Evolutionary conservation across 2,797 vertebrate species (phyloP).

Genomic region (Anableps anableps): DNA sequence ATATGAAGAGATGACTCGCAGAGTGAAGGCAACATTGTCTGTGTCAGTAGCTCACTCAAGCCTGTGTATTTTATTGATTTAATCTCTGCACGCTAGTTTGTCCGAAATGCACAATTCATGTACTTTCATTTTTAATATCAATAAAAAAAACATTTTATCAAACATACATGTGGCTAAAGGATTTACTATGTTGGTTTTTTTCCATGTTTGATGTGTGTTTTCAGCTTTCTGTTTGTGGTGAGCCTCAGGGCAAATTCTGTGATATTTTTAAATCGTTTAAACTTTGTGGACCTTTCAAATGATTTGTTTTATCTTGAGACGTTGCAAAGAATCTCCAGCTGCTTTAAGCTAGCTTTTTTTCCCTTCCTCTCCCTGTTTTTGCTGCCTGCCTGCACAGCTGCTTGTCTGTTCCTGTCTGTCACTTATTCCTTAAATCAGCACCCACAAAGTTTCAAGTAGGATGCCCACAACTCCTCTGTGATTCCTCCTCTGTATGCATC

Average conservation of each 20-base stretch:
- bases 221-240: conserved; percentile 16
- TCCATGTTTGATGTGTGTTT: conserved; percentile 20
- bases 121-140: conserved; percentile 91
- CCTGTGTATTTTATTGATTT: conserved; percentile 87
- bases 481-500: conserved; percentile 49
- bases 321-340: conserved; percentile 58
- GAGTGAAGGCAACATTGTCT: conserved; percentile 73
- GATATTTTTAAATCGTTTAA: conserved; percentile 66
- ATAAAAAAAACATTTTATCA: conserved; percentile 89
- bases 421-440: conserved; percentile 53
- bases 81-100: conserved; percentile 88
- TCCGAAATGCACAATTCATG: conserved; percentile 89
- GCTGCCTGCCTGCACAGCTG: conserved; percentile 26
- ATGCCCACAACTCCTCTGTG: conserved; percentile 46
- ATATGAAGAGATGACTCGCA: conserved; percentile 81
- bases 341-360: conserved; percentile 68
- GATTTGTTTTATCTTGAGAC: conserved; percentile 70
- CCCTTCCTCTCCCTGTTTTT: conserved; percentile 24
- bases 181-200: conserved; percentile 46
- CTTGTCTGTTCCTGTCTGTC: conserved; percentile 42
- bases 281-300: conserved; percentile 62
- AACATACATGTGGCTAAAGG: conserved; percentile 64
- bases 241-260: conserved; percentile 37
- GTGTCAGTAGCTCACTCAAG: conserved; percentile 83
- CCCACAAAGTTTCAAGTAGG: conserved; percentile 47